Base-by-base conservation (phyloP, 2,113 vertebrate species). In the Lasiurus cinereus region DNA sequence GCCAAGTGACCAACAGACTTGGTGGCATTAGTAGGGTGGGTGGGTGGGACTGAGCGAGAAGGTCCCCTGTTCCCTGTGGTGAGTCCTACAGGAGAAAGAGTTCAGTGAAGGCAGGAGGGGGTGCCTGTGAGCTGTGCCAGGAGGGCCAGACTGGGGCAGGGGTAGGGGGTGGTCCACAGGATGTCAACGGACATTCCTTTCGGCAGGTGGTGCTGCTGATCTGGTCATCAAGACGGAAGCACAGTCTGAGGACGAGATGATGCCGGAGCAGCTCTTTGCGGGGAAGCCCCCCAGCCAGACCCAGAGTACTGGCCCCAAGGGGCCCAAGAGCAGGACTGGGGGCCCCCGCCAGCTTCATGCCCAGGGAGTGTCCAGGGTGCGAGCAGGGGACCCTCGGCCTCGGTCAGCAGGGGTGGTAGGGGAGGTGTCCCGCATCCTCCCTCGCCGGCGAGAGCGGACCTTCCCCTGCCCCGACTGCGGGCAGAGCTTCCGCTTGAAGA, bases 401-500 rank as follows among this genome's bases (percentile, higher is more conserved):
- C 85, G 39, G 69, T 4, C 70, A 0, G 18, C 22, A 0, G 95
- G 80, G 21, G 19, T 16, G 0, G 2, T 0, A 0, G 64, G 54
- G 2, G 92, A 96, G 85, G 11, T 24, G 0, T 85, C 86, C 21
- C 74, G 80, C 4, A 1, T 90, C 29, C 97, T 95, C 22, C 90
- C 97, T 2, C 93, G 90, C 18, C 69, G 69, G 19, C 93, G 39
- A 8, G 79, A 93, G 69, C 97, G 82, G 54, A 22, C 90, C 69
- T 97, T 97, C 94, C 82, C 91, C 3, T 97, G 97, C 70, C 94
- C 97, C 0, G 97, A 96, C 56, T 97, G 97, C 4, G 96, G 97
- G 10, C 95, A 97, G 95, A 97, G 95, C 77, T 97, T 97, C 87
- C 94, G 90, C 54, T 5, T 97, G 76, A 97, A 97, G 90, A 97